These are phyloP conservation scores for Drosophila melanica DNA, from an alignment of 1,140 invertebrate genomes.

Conservation along the genomic window DNA sequence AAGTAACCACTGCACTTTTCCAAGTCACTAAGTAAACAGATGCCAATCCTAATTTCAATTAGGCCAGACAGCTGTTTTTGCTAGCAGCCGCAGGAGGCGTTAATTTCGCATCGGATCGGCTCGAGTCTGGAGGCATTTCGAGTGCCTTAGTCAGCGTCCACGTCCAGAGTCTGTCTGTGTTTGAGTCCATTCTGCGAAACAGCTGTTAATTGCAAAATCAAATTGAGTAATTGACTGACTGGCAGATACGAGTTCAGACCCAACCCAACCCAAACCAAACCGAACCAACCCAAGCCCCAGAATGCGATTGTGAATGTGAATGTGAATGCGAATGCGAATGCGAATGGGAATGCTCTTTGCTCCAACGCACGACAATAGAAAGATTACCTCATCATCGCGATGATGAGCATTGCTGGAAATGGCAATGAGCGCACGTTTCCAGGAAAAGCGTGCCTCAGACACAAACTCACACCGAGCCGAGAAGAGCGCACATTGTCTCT, in stretches of 20 bases:
- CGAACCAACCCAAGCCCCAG: slow-evolving; percentile 4
- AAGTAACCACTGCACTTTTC: slow-evolving; percentile 29
- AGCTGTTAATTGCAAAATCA: slow-evolving; percentile 78
- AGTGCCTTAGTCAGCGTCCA: slow-evolving; percentile 47
- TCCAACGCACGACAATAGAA: slow-evolving; percentile 13
- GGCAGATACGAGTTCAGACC: slow-evolving; percentile 35
- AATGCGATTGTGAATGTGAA: neutral
- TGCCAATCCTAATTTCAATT: slow-evolving; percentile 50
- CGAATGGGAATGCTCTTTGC: slow-evolving; percentile 38
- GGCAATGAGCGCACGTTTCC: slow-evolving; percentile 76
- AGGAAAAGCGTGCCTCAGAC: slow-evolving; percentile 66
- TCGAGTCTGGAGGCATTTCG: slow-evolving; percentile 19
- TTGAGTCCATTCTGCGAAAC: slow-evolving; percentile 43
- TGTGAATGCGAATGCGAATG: slow-evolving; percentile 27
- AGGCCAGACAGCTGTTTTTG: slow-evolving; percentile 40
- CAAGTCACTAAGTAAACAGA: slow-evolving; percentile 44
- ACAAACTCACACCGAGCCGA: slow-evolving; percentile 9
- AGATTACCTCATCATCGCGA: slow-evolving; percentile 71
- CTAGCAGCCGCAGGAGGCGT: slow-evolving; percentile 20
- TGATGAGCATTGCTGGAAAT: slow-evolving; percentile 54
- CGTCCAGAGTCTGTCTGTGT: slow-evolving; percentile 2
- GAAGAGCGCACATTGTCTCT: slow-evolving; percentile 19
- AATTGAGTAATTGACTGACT: slow-evolving; percentile 64
- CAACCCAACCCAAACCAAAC: slow-evolving; percentile 14
- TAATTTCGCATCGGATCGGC: neutral